These are phyloP conservation scores for Eucidaris tribuloides DNA, from an alignment of 35 echinoderm and acorn worm genomes.

Conservation along the genomic window DNA sequence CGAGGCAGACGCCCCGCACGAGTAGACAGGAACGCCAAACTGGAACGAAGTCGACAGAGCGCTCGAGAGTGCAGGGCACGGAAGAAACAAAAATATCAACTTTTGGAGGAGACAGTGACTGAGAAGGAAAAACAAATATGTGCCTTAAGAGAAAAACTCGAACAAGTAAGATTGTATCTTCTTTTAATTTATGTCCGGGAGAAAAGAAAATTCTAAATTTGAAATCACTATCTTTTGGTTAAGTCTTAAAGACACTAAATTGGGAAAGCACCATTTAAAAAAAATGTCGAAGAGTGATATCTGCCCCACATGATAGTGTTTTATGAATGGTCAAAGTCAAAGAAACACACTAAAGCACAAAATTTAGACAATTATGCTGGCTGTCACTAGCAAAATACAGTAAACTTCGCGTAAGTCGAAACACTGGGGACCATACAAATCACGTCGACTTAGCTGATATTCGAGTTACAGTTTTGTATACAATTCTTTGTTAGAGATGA, in stretches of 20 bases:
- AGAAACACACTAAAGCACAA: not conserved
- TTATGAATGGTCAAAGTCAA: not conserved
- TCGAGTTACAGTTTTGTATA: too few species aligned
- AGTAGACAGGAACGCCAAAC: constrained; percentile 85
- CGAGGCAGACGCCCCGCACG: constrained; percentile 68
- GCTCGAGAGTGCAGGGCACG: constrained; percentile 86
- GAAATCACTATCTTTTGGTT: not conserved
- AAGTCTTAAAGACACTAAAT: not conserved
- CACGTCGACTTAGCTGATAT: too few species aligned
- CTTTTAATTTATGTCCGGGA: not conserved
- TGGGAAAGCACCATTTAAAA: not conserved
- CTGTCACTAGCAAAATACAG: too few species aligned
- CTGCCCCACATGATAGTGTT: not conserved
- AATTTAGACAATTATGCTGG: too few species aligned
- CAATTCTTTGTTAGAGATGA: too few species aligned
- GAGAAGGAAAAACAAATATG: constrained; percentile 62
- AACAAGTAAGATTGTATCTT: constrained; percentile 19
- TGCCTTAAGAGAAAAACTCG: constrained; percentile 52
- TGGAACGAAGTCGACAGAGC: constrained; percentile 92
- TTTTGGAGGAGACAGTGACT: constrained; percentile 81
- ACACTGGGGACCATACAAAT: too few species aligned
- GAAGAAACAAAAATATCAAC: constrained; percentile 85
- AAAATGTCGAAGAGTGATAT: not conserved
- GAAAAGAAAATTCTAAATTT: not conserved
- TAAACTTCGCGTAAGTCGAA: too few species aligned